phyloP scores from a whole-genome alignment of 2,888 invertebrate species.

The Lepidochrysops patricia region DNA sequence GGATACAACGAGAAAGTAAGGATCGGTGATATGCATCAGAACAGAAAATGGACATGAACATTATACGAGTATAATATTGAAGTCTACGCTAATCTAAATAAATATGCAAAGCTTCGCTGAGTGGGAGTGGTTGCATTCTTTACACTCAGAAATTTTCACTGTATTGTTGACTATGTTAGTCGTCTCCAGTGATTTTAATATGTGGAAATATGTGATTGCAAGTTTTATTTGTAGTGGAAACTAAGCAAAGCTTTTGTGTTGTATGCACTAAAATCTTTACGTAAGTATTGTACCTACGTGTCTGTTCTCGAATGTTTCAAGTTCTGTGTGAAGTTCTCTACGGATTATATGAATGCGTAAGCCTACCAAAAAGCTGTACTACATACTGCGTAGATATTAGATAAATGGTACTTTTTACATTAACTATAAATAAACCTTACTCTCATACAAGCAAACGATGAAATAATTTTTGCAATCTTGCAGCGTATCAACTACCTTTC shows the following conservation, averaged over 20 bases:
- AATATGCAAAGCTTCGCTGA: constrained; percentile 4
- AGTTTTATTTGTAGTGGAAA: neutral
- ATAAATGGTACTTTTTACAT: neutral
- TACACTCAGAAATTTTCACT: constrained; percentile 20
- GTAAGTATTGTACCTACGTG: neutral
- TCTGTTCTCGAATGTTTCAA: neutral
- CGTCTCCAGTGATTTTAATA: neutral
- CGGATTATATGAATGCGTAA: constrained; percentile 22
- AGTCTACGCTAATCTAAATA: neutral
- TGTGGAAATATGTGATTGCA: neutral
- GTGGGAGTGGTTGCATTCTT: constrained; percentile 44
- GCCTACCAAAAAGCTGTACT: constrained; percentile 20
- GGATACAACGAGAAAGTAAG: neutral
- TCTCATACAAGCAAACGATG: constrained; percentile 20
- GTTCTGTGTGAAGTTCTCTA: constrained; percentile 15
- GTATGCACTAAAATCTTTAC: neutral
- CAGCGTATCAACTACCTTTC: constrained; percentile 46
- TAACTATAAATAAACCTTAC: neutral
- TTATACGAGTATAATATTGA: neutral
- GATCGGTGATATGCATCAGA: neutral
- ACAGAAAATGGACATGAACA: neutral
- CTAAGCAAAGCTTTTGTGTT: neutral
- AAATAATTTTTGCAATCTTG: constrained; percentile 24
- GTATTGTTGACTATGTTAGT: neutral
- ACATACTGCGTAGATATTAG: constrained; percentile 1